Percentiles rank a stretch among this genome's conserved stretches.
Conservation (phyloP, 2,888 invertebrate species). For the Syritta pipiens region DNA sequence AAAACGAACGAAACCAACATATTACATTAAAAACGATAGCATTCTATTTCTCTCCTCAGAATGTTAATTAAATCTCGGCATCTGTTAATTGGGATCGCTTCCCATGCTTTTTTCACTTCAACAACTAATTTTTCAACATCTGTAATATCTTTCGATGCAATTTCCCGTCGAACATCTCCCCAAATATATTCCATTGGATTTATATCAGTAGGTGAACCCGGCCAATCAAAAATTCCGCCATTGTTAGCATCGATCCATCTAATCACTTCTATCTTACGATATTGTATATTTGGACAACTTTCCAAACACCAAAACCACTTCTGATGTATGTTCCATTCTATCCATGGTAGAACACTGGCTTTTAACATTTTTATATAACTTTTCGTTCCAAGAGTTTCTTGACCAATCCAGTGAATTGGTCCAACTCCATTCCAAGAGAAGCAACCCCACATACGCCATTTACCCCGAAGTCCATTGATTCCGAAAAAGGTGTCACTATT, state of each 20-base stretch:
- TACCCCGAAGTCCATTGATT: no score
- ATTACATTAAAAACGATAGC: no score
- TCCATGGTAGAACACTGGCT: background rate
- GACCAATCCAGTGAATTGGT: constrained; percentile 6
- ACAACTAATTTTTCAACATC: background rate
- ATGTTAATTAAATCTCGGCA: no score
- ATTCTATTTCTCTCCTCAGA: no score
- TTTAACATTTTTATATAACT: background rate
- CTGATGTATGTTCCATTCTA: background rate
- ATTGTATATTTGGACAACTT: background rate
- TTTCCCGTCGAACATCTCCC: constrained; percentile 6
- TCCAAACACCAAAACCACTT: background rate
- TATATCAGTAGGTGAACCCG: background rate
- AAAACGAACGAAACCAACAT: no score
- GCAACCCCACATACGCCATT: no score
- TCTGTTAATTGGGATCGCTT: background rate
- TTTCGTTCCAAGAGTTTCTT: no score
- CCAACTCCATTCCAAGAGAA: constrained; percentile 33
- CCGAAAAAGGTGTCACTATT: no score
- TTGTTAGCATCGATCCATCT: background rate
- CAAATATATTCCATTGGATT: constrained; percentile 15
- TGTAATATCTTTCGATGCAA: background rate
- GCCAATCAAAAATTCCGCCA: background rate
- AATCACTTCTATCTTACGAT: background rate
- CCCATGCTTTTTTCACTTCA: background rate